These are phyloP conservation scores for Portunus trituberculatus DNA, from an alignment of 1,140 invertebrate species.

Conservation along the genomic window DNA sequence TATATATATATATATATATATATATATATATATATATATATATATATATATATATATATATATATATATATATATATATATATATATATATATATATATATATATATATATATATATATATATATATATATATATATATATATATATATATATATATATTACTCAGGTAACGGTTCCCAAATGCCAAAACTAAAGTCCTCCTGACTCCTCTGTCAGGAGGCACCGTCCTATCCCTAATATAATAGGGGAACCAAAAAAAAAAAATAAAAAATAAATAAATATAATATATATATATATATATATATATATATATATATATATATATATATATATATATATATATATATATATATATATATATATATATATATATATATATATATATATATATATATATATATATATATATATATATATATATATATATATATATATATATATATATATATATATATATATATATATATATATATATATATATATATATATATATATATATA, in stretches of 20 bases:
- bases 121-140: too few relatives aligned
- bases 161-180: too few relatives aligned
- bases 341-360: not conserved
- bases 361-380: not conserved
- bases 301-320: not conserved
- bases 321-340: not conserved
- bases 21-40: too few relatives aligned
- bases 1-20: too few relatives aligned
- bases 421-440: conserved; percentile 62
- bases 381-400: conserved; percentile 50
- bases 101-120: too few relatives aligned
- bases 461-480: conserved; percentile 61
- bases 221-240: not conserved
- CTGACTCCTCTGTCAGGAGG: too few relatives aligned
- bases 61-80: too few relatives aligned
- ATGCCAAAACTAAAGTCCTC: too few relatives aligned
- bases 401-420: conserved; percentile 62
- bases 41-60: too few relatives aligned
- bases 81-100: too few relatives aligned
- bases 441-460: conserved; percentile 66
- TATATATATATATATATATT: too few relatives aligned
- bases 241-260: not conserved
- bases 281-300: not conserved
- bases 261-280: not conserved
- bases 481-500: conserved; percentile 39